phyloP scores from a whole-genome alignment of 2,888 invertebrate genomes.

The Bombylius discolor region DNA sequence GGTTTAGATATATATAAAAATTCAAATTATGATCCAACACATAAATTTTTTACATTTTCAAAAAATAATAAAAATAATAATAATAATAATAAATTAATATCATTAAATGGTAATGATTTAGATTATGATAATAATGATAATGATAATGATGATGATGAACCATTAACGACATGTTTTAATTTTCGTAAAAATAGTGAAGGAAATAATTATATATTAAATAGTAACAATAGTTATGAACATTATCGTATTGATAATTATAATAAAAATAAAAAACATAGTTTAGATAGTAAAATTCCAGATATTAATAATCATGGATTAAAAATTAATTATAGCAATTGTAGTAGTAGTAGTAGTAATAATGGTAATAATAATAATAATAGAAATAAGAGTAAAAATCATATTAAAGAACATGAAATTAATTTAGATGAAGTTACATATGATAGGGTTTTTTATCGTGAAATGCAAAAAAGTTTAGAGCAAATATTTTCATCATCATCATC shows the following conservation, averaged over 20 bases:
- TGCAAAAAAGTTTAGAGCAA: conserved; percentile 30
- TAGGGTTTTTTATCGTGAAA: conserved; percentile 30
- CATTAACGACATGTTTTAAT: conserved; percentile 27
- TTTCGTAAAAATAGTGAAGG: conserved; percentile 19
- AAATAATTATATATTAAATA: conserved; percentile 14
- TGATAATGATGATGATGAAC: conserved; percentile 21
- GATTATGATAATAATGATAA: conserved; percentile 20
- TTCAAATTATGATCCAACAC: conserved; percentile 4
- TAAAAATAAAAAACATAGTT: conserved; percentile 31
- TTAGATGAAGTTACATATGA: conserved; percentile 32
- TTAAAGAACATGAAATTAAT: conserved; percentile 3
- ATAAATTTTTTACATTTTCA: conserved; percentile 3
- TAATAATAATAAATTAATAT: not conserved
- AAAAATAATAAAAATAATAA: conserved; percentile 6
- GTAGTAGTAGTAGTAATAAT: not conserved
- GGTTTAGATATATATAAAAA: conserved; percentile 25
- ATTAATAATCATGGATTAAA: conserved; percentile 11
- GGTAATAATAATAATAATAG: not conserved
- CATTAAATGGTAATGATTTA: not conserved
- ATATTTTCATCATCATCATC: conserved; percentile 21
- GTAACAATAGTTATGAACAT: conserved; percentile 5
- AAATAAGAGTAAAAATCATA: too few species aligned
- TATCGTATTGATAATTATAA: conserved; percentile 3
- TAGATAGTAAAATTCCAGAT: conserved; percentile 30
- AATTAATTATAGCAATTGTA: not conserved